Evolutionary conservation across 2,113 vertebrate genomes (phyloP), one percentile per base, ranked within the genome.

Genomic region (human (Homo sapiens)): DNA sequence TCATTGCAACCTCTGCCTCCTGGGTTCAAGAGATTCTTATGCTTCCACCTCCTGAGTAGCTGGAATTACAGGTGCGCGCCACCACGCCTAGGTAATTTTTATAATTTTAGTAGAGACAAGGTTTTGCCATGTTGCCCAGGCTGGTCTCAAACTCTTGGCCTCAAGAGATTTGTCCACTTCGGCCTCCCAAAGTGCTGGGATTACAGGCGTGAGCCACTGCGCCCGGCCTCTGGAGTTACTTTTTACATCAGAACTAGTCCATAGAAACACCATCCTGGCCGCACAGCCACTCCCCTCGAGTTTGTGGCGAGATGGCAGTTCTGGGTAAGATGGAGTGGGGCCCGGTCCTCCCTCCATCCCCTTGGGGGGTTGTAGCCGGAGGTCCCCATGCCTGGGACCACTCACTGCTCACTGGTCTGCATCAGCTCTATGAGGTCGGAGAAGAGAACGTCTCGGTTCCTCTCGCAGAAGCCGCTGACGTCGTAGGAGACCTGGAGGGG

Each of bases 321-420:
- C 80, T 76, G 35, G 75, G 68, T 50, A 92, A 85, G 52, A 40
- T 2, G 13, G 2, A 32, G 27, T 57, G 80, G 25, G 72, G 18
- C 81, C 78, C 2, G 2, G 18, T 35, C 43, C 40, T 68, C 75
- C 23, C 38, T 8, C 25, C n/a, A 10, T 32, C 17, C 43, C 55
- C 6, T 20, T 0, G 2, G 25, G 40, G 52, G 11, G 14, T 64
- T 35, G 23, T 88, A 27, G 20, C 89, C 1, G 0, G 61, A 32
- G 52, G 52, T 3, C 25, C 64, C 64, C 57, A 40, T 0, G 25
- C 2, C 0, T 3, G 1, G 17, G 43, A 32, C 5, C 30, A 99
- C 99, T 99, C 98, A 99, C 99, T 98, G 97, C 97, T 99, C 99
- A 0, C 99, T 99, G 99, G 99, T 99, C 98, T 99, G 99, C 99